phyloP scores from a whole-genome alignment of 2,113 vertebrate species.

The Psittacara wagleri region DNA sequence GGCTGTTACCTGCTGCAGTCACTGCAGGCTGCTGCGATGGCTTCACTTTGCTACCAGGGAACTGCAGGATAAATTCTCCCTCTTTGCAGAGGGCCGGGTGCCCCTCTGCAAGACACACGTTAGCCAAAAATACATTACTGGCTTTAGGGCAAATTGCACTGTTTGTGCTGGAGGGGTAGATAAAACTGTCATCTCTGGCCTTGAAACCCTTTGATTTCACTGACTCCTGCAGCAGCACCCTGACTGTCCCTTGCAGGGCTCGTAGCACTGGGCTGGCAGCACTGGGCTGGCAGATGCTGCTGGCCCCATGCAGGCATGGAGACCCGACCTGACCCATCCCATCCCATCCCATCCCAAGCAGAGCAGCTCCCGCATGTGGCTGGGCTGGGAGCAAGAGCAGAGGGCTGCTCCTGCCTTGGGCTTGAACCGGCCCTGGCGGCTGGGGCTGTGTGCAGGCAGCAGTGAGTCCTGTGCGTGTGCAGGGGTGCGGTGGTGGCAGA shows the following conservation, averaged over 20 bases:
- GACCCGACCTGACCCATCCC: not conserved
- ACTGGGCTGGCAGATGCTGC: not conserved
- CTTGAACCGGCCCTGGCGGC: rapidly evolving
- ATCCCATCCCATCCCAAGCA: rapidly evolving
- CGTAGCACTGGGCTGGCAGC: rapidly evolving
- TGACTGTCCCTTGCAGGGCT: rapidly evolving
- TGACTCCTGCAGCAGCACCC: not conserved
- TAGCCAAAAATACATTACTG: not conserved
- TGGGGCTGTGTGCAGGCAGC: not conserved
- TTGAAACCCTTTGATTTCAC: not conserved
- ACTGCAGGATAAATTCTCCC: not conserved
- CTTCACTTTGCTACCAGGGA: not conserved
- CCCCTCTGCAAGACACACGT: not conserved
- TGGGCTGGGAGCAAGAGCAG: rapidly evolving
- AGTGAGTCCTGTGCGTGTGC: not conserved
- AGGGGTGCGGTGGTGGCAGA: not conserved
- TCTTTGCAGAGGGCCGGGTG: not conserved
- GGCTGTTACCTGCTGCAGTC: not conserved
- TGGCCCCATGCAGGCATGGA: rapidly evolving
- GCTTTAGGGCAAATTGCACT: not conserved
- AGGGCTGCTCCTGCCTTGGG: not conserved
- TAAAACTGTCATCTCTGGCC: not conserved
- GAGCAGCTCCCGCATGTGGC: not conserved
- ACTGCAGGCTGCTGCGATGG: not conserved
- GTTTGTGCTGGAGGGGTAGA: not conserved